phyloP scores from a whole-genome alignment of 2,888 invertebrate genomes.

The Apeira syringaria region DNA sequence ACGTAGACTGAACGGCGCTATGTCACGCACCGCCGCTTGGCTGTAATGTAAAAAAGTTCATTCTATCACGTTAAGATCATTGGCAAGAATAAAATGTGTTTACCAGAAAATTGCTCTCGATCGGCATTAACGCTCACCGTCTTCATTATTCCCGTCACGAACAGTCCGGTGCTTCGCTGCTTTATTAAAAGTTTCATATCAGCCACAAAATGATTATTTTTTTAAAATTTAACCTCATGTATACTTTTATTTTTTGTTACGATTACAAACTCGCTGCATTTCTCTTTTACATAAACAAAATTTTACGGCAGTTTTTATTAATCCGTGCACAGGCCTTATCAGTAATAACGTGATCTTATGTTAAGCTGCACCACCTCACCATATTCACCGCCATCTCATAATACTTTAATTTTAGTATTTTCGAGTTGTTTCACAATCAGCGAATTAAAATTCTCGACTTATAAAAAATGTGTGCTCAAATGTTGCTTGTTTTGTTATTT shows the following conservation, averaged over 20 bases:
- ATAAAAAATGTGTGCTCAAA: constrained; percentile 15
- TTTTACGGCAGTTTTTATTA: constrained; percentile 46
- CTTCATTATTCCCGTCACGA: constrained; percentile 12
- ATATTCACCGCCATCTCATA: constrained; percentile 20
- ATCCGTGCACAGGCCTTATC: constrained; percentile 47
- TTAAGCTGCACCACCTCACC: constrained; percentile 41
- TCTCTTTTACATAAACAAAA: constrained; percentile 46
- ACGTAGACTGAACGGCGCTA: constrained; percentile 60
- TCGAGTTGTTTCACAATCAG: constrained; percentile 5
- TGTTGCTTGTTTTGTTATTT: constrained; percentile 20
- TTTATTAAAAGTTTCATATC: constrained; percentile 15
- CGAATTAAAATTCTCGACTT: constrained; percentile 4
- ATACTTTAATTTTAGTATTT: constrained; percentile 4
- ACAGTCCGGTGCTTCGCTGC: constrained; percentile 4
- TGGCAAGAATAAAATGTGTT: constrained; percentile 38
- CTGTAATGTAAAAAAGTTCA: constrained; percentile 36
- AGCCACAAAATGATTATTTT: constrained; percentile 14
- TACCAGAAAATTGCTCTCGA: constrained; percentile 46
- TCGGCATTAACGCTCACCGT: constrained; percentile 26
- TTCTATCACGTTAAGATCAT: constrained; percentile 41
- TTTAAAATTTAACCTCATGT: constrained; percentile 15
- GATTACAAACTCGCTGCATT: constrained; percentile 35
- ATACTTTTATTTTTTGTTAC: constrained; percentile 22
- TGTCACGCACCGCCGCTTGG: constrained; percentile 48
- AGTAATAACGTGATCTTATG: constrained; percentile 53